These are phyloP conservation scores for Oplegnathus fasciatus DNA, from an alignment of 2,113 vertebrate species.

Conservation along the genomic window DNA sequence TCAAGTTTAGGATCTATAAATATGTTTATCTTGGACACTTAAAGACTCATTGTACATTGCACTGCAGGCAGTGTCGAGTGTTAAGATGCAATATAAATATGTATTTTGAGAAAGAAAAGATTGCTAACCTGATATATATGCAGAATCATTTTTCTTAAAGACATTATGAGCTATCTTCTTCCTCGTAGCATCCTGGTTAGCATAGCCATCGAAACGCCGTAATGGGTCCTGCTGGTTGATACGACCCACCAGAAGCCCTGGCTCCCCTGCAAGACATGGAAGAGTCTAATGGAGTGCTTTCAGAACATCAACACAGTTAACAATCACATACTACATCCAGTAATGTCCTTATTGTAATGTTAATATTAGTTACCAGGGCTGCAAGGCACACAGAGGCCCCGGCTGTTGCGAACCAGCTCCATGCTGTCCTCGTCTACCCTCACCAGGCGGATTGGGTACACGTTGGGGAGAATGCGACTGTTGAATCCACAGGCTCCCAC, in stretches of 20 bases:
- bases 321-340: neutral
- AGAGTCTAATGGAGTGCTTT: neutral
- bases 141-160: constrained; percentile 90
- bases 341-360: neutral
- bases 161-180: constrained; percentile 91
- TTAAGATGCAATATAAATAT: neutral
- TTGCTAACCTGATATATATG: constrained; percentile 90
- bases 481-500: constrained; percentile 93
- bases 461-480: constrained; percentile 89
- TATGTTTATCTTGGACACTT: neutral
- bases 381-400: constrained; percentile 90
- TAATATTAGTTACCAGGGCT: constrained; percentile 83
- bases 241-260: constrained; percentile 90
- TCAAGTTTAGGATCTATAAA: neutral
- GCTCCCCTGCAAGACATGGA: constrained; percentile 71
- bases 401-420: constrained; percentile 87
- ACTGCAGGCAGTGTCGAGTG: neutral
- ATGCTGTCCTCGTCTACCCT: constrained; percentile 91
- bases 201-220: constrained; percentile 92
- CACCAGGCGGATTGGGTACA: constrained; percentile 92
- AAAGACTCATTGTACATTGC: neutral
- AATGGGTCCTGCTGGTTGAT: constrained; percentile 92
- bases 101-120: neutral
- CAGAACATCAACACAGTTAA: neutral
- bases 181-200: constrained; percentile 89